Evolutionary conservation across 2,888 invertebrate genomes (phyloP).

Genomic region (Phymatocera aterrima): DNA sequence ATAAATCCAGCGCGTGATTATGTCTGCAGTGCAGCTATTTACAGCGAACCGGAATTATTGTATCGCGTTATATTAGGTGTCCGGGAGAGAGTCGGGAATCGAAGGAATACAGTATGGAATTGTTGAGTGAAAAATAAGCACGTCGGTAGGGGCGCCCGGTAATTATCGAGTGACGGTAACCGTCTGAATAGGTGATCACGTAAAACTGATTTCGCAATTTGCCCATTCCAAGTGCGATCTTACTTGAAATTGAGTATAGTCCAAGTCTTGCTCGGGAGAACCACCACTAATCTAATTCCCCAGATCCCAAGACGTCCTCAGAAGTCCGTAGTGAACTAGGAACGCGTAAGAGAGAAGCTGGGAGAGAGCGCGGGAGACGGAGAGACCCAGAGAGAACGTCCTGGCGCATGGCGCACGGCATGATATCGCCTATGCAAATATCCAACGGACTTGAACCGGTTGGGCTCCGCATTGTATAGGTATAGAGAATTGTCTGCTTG

Average conservation of each 20-base stretch:
- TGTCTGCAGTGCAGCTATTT: neutral
- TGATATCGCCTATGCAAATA: constrained; percentile 75
- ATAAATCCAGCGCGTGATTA: neutral
- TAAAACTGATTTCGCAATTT: constrained; percentile 75
- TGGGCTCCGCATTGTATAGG: constrained; percentile 52
- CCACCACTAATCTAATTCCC: constrained; percentile 74
- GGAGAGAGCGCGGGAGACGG: constrained; percentile 49
- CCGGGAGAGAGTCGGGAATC: constrained; percentile 23
- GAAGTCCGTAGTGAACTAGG: constrained; percentile 47
- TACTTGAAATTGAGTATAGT: constrained; percentile 74
- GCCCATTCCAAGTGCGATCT: constrained; percentile 71
- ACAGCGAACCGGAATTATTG: neutral
- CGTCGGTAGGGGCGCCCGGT: constrained; percentile 21
- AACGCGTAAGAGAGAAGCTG: constrained; percentile 43
- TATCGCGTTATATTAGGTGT: neutral
- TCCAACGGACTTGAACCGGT: constrained; percentile 73
- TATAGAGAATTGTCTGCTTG: neutral
- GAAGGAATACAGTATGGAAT: constrained; percentile 2
- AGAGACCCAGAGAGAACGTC: constrained; percentile 57
- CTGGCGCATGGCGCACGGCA: constrained; percentile 66
- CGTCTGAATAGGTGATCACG: constrained; percentile 75
- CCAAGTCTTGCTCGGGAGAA: constrained; percentile 72
- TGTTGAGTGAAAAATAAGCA: constrained; percentile 27
- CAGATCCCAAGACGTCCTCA: constrained; percentile 69
- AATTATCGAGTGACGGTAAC: constrained; percentile 68